These are phyloP conservation scores for Andrena marginata DNA, from an alignment of 2,888 invertebrate species.

Conservation along the genomic window DNA sequence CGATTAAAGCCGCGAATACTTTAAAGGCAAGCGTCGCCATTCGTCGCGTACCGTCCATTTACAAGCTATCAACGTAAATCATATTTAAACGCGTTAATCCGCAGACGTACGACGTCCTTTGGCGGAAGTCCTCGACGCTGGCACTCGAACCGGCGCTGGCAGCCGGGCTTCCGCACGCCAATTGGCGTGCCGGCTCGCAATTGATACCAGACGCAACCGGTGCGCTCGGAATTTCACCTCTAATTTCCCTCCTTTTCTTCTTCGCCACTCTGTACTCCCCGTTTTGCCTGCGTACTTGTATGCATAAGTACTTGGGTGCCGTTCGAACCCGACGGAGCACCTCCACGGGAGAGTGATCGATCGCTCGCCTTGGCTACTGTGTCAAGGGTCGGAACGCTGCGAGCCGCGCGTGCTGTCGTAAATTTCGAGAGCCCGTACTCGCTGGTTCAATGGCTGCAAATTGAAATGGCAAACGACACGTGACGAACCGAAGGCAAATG, in stretches of 20 bases:
- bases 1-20: slow-evolving; percentile 54
- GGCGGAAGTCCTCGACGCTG: slow-evolving; percentile 49
- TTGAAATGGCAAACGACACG: slow-evolving; percentile 14
- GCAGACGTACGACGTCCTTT: slow-evolving; percentile 45
- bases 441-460: background rate
- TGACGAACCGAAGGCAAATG: slow-evolving; percentile 19
- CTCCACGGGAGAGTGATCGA: slow-evolving; percentile 5
- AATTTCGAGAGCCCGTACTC: slow-evolving; percentile 24
- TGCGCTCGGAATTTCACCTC: slow-evolving; percentile 42
- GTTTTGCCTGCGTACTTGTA: too few relatives aligned
- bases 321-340: background rate
- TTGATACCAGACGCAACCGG: slow-evolving; percentile 26
- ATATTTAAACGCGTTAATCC: slow-evolving; percentile 67
- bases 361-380: slow-evolving; percentile 20
- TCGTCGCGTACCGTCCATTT: slow-evolving; percentile 53
- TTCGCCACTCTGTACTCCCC: background rate
- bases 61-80: slow-evolving; percentile 60
- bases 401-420: slow-evolving; percentile 17
- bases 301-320: background rate
- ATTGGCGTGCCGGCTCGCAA: slow-evolving; percentile 63
- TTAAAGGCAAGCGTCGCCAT: slow-evolving; percentile 52
- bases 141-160: slow-evolving; percentile 25
- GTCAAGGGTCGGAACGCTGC: slow-evolving; percentile 24
- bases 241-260: background rate
- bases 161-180: slow-evolving; percentile 59